Base-by-base conservation (phyloP, 2,888 invertebrate species). In the Caenorhabditis sp. region DNA sequence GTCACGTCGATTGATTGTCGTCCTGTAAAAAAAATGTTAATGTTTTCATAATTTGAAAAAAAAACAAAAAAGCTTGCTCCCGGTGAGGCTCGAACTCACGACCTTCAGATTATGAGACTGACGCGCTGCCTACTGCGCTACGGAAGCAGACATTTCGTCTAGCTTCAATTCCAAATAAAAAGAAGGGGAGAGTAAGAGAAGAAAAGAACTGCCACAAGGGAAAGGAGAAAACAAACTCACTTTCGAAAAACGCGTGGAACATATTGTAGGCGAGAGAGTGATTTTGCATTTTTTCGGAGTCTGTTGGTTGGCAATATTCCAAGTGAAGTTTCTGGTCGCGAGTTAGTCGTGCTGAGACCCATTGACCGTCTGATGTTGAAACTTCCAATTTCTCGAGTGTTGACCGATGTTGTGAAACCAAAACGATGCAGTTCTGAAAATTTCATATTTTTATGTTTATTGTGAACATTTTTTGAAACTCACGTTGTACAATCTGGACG, bases 71-170 rank as follows among this genome's bases (percentile, higher is more conserved):
- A 59, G 43, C 60, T 80, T 82, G 83, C 83, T 82, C 81, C 79
- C 76, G 79, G 93, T 93, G 93, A 93, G 93, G 93, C 92, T 93
- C 93, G 93, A 93, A 93, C 93, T 93, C 93, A 93, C 93, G 93
- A 93, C 93, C 93, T 93, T 93, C 92, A 93, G 93, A 93, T 93
- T 92, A 93, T 93, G 92, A 93, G 93, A 93, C 92, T 93, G 92
- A 93, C 93, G 93, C 76, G 76, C 76, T 78, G 78, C 78, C 76
- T 76, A 76, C 78, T 78, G 78, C 76, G 76, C 76, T 76, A 78
- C 76, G 76, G 76, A 73, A 78, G 78, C 76, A 56, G 64, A 59
- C 26, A 20, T 3, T 14, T 5, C 23, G 52, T 3, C 50, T 4
- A 7, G 20, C 10, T 17, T n/a, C 21, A 4, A 52, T 20, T n/a